Conservation (phyloP, 2,888 invertebrate genomes). For the Polyommatus iphigenia region DNA sequence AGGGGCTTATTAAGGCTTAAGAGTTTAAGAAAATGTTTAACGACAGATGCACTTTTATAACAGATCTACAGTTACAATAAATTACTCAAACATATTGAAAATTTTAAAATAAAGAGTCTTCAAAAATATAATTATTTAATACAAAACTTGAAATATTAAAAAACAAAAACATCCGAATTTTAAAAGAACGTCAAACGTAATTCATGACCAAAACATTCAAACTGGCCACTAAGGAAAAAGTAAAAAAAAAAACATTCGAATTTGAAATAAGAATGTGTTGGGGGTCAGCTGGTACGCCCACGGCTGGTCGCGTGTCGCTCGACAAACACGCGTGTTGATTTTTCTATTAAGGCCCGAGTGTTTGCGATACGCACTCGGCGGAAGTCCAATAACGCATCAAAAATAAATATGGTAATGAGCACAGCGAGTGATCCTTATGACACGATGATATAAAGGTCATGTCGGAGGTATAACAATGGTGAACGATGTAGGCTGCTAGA, state of each 20-base stretch:
- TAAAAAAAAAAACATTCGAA: neutral
- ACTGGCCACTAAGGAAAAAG: neutral
- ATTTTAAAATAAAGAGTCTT: neutral
- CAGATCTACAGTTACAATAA: too few relatives aligned
- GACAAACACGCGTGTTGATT: conserved; percentile 55
- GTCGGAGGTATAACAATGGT: neutral
- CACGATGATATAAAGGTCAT: neutral
- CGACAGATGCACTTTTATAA: too few relatives aligned
- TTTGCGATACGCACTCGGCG: conserved; percentile 28
- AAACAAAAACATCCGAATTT: neutral
- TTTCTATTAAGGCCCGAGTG: conserved; percentile 52
- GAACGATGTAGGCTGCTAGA: neutral
- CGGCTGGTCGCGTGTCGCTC: conserved; percentile 45
- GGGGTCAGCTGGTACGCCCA: conserved; percentile 41
- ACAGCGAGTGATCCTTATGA: neutral
- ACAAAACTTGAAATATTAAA: neutral
- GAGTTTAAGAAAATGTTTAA: too few relatives aligned
- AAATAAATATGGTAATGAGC: conserved; percentile 15
- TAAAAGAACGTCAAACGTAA: neutral
- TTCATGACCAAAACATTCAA: neutral
- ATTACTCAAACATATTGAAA: neutral
- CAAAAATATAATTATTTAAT: neutral
- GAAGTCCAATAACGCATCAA: conserved; percentile 28
- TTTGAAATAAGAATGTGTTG: conserved; percentile 25
- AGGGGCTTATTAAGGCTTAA: neutral